Percentiles rank a stretch among this genome's conserved stretches.
phyloP scores from a whole-genome alignment of 2,113 vertebrate genomes.

The Oryzias javanicus region DNA sequence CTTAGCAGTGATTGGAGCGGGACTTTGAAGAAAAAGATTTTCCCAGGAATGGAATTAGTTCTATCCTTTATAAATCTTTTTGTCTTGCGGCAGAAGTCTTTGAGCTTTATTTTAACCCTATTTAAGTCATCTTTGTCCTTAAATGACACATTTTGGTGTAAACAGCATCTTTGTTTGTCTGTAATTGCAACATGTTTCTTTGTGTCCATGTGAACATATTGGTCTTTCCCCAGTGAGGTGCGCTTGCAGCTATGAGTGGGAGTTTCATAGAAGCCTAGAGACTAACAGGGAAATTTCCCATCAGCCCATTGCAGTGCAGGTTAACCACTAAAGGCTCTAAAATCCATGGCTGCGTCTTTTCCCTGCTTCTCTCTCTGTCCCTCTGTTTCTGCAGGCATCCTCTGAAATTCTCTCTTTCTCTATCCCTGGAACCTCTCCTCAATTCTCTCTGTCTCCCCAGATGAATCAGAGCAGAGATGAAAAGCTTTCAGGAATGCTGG shows the following conservation, averaged over 20 bases:
- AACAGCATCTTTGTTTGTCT: slow-evolving; percentile 12
- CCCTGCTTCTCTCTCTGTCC: slow-evolving; percentile 6
- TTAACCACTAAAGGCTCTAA: slow-evolving; percentile 68
- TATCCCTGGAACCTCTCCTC: slow-evolving; percentile 24
- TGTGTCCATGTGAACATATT: slow-evolving; percentile 12
- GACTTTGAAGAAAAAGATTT: too few relatives aligned
- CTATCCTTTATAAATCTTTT: too few relatives aligned
- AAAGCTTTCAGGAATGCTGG: slow-evolving; percentile 77
- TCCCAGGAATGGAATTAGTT: too few relatives aligned
- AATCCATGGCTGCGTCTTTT: slow-evolving; percentile 48
- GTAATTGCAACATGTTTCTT: slow-evolving; percentile 3
- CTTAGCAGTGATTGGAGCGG: too few relatives aligned
- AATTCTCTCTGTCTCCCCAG: slow-evolving; percentile 58
- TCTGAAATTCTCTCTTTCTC: slow-evolving; percentile 23
- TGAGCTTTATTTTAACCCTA: background rate
- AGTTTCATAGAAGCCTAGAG: slow-evolving; percentile 59
- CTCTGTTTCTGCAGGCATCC: slow-evolving; percentile 20
- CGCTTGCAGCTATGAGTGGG: slow-evolving; percentile 60
- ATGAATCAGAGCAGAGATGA: slow-evolving; percentile 73
- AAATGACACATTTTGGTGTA: background rate
- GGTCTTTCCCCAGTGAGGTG: slow-evolving; percentile 47
- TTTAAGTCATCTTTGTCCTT: background rate
- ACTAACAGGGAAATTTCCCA: slow-evolving; percentile 63
- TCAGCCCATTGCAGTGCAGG: slow-evolving; percentile 56
- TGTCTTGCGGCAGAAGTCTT: background rate